Base-by-base conservation (phyloP, 2,113 vertebrate species). In the Alectura lathami region DNA sequence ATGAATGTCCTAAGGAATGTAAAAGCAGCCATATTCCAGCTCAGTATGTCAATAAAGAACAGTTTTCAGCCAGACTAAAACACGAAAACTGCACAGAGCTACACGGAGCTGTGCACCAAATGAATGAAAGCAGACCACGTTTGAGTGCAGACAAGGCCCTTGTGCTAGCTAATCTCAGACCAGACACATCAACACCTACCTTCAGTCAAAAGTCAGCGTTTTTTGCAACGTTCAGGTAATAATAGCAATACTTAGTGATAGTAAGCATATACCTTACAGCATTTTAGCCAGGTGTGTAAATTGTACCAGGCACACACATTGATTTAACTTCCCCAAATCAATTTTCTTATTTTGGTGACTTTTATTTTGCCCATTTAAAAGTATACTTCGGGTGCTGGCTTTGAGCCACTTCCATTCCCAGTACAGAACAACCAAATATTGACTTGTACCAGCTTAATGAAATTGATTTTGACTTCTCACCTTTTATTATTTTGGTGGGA, bases 401-500 rank as follows among this genome's bases (percentile, higher is more conserved):
- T 96, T 72, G 60, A 96, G 91, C 79, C 88, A 91, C 89, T 93
- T 94, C 72, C 89, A 86, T 91, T 96, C 85, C 60, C 60, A 94
- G 62, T 70, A 80, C 0, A 94, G 51, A 94, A 30, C 77, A 93
- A 79, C 83, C 92, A 91, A 95, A 96, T 94, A 96, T 89, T 89
- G 94, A 91, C 76, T 88, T 88, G 51, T 75, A 45, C 48, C 76
- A 90, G 51, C 60, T 81, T 93, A 97, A 94, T 95, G 91, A 96
- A 91, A 94, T 93, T 94, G 88, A 95, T 95, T 96, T 96, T 96
- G 76, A 95, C 80, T 95, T 95, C 88, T 88, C 88, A 94, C 83
- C 83, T 96, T 90, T 93, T 91, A 91, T 94, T 97, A 95, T 96
- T 96, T 96, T 93, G 89, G 93, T 0, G 9, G 72, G 91, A 93